phyloP scores from a whole-genome alignment of 2,113 vertebrate species.

The Eclectus roratus region DNA sequence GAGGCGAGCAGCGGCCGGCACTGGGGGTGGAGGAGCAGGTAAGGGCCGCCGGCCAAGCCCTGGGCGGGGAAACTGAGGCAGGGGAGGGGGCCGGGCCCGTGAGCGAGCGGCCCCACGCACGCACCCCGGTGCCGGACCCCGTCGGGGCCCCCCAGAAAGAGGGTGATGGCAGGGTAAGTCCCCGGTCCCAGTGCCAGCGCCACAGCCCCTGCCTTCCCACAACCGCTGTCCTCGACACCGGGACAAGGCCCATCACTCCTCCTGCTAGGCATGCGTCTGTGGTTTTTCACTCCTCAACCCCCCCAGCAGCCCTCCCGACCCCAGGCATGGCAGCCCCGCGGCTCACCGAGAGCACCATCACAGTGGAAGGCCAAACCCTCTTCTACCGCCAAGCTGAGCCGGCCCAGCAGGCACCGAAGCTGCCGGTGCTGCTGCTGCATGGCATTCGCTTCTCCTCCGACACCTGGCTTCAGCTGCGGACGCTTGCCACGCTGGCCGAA shows the following conservation, averaged over 20 bases:
- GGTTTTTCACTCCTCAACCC: not conserved
- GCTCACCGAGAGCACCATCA: slow-evolving; percentile 73
- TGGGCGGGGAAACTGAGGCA: not conserved
- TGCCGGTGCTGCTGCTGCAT: slow-evolving; percentile 87
- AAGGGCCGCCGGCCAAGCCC: not conserved
- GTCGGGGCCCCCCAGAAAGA: not conserved
- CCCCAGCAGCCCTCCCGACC: too few relatives aligned
- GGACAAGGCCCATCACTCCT: not conserved
- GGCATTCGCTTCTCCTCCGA: slow-evolving; percentile 93
- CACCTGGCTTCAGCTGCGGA: slow-evolving; percentile 87
- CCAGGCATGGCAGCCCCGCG: slow-evolving; percentile 75
- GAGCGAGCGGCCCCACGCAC: not conserved
- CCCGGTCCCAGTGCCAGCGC: not conserved
- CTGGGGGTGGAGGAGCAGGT: not conserved
- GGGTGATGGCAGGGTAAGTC: not conserved
- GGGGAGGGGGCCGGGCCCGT: not conserved
- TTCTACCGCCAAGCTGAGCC: slow-evolving; percentile 85
- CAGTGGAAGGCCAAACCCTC: slow-evolving; percentile 76
- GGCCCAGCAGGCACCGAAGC: not conserved
- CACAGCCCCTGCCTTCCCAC: not conserved
- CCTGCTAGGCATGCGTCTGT: rapidly evolving
- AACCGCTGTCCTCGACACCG: rapidly evolving
- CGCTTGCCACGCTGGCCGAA: slow-evolving; percentile 81
- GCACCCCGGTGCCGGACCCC: not conserved
- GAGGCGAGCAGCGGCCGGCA: not conserved